A percentile compares a stretch with the other conserved stretches of the same genome.
Evolutionary conservation across 1,140 invertebrate genomes (phyloP).

Genomic region (Oreohelix idahoensis): DNA sequence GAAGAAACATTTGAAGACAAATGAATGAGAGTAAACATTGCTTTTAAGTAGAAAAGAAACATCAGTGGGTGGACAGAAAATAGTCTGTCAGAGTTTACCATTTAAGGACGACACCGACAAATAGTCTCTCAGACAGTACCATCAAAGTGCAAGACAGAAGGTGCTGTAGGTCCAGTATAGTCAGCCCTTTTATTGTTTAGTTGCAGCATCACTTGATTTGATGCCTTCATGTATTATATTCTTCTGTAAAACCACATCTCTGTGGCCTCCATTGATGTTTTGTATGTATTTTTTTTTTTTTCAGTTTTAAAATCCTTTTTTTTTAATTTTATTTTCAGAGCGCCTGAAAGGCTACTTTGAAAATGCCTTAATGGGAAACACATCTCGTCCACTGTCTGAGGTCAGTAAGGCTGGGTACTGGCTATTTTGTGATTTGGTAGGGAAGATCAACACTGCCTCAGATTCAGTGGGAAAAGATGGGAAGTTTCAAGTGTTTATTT

Average conservation of each 20-base stretch:
- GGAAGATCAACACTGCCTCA: conserved; percentile 85
- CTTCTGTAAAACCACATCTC: no score
- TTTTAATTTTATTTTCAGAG: conserved; percentile 77
- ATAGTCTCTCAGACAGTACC: no score
- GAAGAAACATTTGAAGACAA: no score
- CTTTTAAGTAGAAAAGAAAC: no score
- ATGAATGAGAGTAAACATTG: no score
- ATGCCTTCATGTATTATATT: neutral
- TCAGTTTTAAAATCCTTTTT: no score
- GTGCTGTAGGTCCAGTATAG: no score
- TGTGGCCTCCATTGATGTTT: neutral
- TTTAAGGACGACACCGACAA: no score
- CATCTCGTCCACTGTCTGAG: conserved; percentile 53
- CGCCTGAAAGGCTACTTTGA: conserved; percentile 89
- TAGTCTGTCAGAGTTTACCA: no score
- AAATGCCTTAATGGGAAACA: conserved; percentile 69
- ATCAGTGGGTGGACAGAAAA: no score
- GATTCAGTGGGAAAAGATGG: conserved; percentile 96
- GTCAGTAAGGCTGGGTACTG: conserved; percentile 69
- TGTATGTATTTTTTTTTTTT: neutral
- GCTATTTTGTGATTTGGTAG: conserved; percentile 74
- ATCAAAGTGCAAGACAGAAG: no score
- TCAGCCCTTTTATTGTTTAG: no score
- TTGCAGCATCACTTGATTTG: neutral
- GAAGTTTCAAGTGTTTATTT: conserved; percentile 97